phyloP scores from a whole-genome alignment of 2,113 vertebrate genomes.

The Platysternon megacephalum region DNA sequence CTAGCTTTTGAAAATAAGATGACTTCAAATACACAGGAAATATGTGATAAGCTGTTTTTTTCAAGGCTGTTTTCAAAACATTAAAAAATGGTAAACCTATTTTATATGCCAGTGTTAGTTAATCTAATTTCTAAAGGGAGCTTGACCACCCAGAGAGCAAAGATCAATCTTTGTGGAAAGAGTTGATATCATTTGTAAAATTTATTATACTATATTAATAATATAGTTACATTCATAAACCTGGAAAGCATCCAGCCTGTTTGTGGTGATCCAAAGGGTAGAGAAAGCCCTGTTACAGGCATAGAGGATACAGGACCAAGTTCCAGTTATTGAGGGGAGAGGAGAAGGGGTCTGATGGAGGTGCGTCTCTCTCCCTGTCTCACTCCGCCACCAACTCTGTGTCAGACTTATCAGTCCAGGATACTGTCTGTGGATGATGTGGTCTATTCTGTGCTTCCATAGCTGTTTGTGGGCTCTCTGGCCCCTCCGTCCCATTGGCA shows the following conservation, averaged over 20 bases:
- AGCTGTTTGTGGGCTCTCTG: neutral
- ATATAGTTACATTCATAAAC: neutral
- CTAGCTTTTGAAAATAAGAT: slow-evolving; percentile 52
- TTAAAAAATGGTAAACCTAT: neutral
- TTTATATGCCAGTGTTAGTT: slow-evolving; percentile 38
- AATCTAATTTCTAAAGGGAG: slow-evolving; percentile 24
- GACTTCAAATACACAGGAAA: slow-evolving; percentile 42
- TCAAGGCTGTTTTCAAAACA: slow-evolving; percentile 35
- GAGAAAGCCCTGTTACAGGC: neutral
- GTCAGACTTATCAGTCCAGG: neutral
- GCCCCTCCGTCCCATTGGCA: neutral
- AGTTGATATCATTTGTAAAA: neutral
- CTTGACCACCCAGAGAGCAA: neutral
- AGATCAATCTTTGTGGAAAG: neutral
- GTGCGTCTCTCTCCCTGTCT: neutral
- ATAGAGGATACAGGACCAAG: neutral
- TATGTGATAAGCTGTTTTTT: slow-evolving; percentile 34
- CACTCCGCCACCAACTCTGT: neutral
- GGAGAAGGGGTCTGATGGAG: neutral
- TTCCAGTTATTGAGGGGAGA: neutral
- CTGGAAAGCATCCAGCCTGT: neutral
- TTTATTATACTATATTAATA: neutral
- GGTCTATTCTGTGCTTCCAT: neutral
- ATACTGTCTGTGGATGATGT: neutral
- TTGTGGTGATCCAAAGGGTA: neutral